Conservation (phyloP, 30 jellyfish, hydroid and myxozoan genomes). For the Aurelia sp. region DNA sequence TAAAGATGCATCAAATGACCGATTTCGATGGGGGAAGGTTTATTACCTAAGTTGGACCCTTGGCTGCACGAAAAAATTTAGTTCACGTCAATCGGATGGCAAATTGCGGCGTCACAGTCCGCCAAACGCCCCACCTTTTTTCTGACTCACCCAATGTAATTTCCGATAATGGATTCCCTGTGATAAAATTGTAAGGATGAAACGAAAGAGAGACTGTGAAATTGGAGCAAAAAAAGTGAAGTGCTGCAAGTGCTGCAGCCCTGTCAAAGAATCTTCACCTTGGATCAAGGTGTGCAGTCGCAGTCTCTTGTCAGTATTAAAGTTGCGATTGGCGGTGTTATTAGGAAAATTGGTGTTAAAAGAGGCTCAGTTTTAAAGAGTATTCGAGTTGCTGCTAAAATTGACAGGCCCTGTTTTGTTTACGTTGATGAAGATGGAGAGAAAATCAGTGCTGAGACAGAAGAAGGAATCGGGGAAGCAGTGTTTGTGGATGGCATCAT, state of each 20-base stretch:
- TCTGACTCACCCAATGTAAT: too few species aligned
- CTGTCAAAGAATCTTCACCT: not conserved
- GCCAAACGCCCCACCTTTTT: too few species aligned
- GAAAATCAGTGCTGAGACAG: not conserved
- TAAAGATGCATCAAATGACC: too few species aligned
- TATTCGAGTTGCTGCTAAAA: not conserved
- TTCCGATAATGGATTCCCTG: not conserved
- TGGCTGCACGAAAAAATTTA: too few species aligned
- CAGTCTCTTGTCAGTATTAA: not conserved
- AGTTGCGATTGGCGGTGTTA: constrained; percentile 5
- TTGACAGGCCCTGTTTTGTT: not conserved
- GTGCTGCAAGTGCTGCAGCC: not conserved
- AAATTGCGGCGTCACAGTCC: too few species aligned
- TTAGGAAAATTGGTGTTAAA: constrained; percentile 12
- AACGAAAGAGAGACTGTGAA: not conserved
- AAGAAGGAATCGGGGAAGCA: constrained; percentile 13
- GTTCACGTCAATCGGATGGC: too few species aligned
- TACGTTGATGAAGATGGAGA: constrained; percentile 30
- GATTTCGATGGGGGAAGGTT: too few species aligned
- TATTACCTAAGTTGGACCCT: too few species aligned
- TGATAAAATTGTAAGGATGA: not conserved
- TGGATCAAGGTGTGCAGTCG: not conserved
- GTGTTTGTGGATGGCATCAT: constrained; percentile 1
- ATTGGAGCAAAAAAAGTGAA: not conserved
- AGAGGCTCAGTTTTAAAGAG: not conserved